These are phyloP conservation scores for Trachelus tabidus DNA, from an alignment of 2,888 invertebrate species.

Conservation along the genomic window DNA sequence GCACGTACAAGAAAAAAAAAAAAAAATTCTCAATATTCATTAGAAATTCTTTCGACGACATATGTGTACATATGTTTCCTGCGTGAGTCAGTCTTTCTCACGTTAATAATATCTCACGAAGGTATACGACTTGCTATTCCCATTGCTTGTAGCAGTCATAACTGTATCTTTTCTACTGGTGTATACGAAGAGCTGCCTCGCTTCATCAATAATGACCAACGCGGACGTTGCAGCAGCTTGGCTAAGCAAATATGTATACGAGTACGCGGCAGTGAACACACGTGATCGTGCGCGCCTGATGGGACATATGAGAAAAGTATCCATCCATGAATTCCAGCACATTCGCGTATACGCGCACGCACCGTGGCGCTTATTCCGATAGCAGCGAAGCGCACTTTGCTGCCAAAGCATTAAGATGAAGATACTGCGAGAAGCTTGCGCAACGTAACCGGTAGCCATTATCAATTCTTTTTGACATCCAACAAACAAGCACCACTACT, in stretches of 20 bases:
- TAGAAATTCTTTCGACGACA: neutral
- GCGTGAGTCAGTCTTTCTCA: constrained; percentile 42
- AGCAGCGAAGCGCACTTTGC: neutral
- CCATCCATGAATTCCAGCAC: constrained; percentile 25
- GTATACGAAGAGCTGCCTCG: constrained; percentile 27
- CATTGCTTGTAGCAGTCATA: constrained; percentile 48
- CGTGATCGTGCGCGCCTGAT: constrained; percentile 18
- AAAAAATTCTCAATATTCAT: neutral
- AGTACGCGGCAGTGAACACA: constrained; percentile 10
- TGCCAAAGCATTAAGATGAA: neutral
- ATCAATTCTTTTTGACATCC: neutral
- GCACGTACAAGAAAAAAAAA: neutral
- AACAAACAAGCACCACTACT: neutral
- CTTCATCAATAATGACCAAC: constrained; percentile 44
- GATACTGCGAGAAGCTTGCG: neutral
- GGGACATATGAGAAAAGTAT: constrained; percentile 29
- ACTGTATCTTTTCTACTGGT: constrained; percentile 43
- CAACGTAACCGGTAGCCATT: neutral
- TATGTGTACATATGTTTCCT: neutral
- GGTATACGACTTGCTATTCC: constrained; percentile 23
- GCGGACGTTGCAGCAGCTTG: neutral
- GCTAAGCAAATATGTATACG: neutral
- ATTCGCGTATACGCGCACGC: neutral
- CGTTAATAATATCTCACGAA: constrained; percentile 43
- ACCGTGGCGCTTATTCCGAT: neutral